Percentiles rank a stretch among this genome's conserved stretches.
Conservation (phyloP, 1,140 invertebrate genomes). For the Panulirus ornatus region DNA sequence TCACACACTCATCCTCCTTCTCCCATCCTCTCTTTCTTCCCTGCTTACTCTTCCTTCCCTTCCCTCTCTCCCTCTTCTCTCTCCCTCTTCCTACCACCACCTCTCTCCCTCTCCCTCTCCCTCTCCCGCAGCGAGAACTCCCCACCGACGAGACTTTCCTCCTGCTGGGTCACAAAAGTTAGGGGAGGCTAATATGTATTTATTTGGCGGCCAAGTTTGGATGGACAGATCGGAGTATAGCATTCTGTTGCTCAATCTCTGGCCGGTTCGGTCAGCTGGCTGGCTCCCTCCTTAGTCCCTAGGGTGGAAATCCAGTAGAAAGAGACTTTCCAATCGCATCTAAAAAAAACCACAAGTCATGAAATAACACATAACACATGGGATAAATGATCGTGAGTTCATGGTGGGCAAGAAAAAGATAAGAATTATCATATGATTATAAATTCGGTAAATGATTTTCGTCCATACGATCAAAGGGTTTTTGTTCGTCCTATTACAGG, state of each 20-base stretch:
- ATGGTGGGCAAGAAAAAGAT: slow-evolving; percentile 41
- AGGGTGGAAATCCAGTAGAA: no score
- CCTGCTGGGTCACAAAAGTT: background rate
- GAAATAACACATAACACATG: no score
- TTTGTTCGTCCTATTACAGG: no score
- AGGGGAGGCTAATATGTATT: slow-evolving; percentile 26
- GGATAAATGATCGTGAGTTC: background rate
- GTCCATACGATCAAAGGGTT: no score
- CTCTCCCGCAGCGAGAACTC: background rate
- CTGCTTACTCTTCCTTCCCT: background rate
- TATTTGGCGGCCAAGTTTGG: slow-evolving; percentile 1
- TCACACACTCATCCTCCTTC: background rate
- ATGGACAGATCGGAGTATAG: background rate
- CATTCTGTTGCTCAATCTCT: background rate
- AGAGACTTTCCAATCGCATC: no score
- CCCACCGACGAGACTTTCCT: background rate
- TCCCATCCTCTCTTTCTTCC: background rate
- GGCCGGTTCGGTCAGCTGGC: background rate
- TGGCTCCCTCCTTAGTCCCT: background rate
- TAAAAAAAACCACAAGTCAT: no score
- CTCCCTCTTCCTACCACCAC: background rate
- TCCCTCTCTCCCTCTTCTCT: background rate
- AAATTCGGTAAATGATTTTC: no score
- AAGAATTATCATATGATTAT: no score
- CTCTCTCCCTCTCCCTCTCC: background rate